Evolutionary conservation across 2,113 vertebrate genomes (phyloP), one percentile per base, ranked within the genome.

Genomic region (Bungarus multicinctus): DNA sequence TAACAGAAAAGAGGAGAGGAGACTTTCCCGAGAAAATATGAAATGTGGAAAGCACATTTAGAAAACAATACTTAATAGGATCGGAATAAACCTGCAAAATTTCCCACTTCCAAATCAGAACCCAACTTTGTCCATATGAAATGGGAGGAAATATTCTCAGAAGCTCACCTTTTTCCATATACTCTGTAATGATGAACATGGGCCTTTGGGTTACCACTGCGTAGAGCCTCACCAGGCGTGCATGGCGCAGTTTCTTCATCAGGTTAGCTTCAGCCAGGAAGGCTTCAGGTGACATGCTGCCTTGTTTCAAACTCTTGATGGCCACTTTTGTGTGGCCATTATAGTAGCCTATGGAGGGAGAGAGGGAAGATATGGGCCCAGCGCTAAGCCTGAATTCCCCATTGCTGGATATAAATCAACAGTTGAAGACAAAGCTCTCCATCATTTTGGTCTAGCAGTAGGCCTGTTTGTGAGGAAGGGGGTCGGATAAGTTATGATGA

Each of bases 241-340:
- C 90, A 95, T 99, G 99, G 94, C 99, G 99, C 96, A 99, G 96
- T 96, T 98, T 98, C 97, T 99, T 99, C 99, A 99, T 99, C 95
- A 99, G 98, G 97, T 99, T 99, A 94, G 99, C 99, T 93, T 99
- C 99, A 0, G 98, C 98, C 96, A 99, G 96, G 98, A 99, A 99
- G 64, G 99, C 99, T 0, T 98, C 97, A 47, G 99, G 98, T 0
- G 99, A 99, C 99, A 99, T 99, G 43, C 98, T 99, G 85, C 99
- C 99, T 0, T 98, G 97, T 96, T 99, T 99, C 93, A 99, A 98
- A 94, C 97, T 99, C 96, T 99, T 99, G 94, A 99, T 98, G 0
- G 99, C 99, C 93, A 99, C 99, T 94, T 97, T 98, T 2, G 98
- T 98, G 95, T 98, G 98, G 43, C 98, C 98, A 0, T 99, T 99